Conservation (phyloP, 1,140 invertebrate genomes). For the Reticulitermes speratus region DNA sequence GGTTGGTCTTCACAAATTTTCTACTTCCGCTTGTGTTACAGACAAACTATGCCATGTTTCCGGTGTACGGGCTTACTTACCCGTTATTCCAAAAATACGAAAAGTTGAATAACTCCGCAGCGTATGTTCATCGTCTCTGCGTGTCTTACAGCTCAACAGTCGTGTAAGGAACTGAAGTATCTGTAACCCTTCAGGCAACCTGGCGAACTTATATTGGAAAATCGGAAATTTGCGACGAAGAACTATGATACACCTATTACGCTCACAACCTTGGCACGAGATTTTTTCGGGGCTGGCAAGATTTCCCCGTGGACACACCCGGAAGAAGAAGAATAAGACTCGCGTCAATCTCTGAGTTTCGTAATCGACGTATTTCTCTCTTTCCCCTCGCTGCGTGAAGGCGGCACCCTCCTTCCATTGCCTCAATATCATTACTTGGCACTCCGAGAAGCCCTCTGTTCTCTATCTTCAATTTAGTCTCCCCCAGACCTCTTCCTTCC, state of each 20-base stretch:
- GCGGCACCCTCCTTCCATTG: not conserved
- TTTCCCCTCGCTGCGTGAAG: not conserved
- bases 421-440: slow-evolving; percentile 15
- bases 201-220: not conserved
- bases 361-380: not conserved
- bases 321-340: slow-evolving; percentile 8
- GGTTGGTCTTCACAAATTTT: too few species aligned
- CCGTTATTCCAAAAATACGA: too few species aligned
- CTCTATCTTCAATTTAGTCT: slow-evolving; percentile 16
- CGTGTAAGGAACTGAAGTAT: not conserved
- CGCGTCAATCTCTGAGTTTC: not conserved
- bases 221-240: not conserved
- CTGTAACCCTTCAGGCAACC: not conserved
- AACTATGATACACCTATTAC: not conserved
- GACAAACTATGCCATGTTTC: too few species aligned
- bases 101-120: too few species aligned
- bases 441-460: not conserved
- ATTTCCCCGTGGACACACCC: not conserved
- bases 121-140: too few species aligned
- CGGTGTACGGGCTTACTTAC: too few species aligned
- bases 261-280: not conserved
- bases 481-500: not conserved
- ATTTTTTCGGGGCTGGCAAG: not conserved
- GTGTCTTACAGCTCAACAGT: too few species aligned
- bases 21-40: too few species aligned